Conservation (phyloP, 2,113 vertebrate species). For the Alces alces region DNA sequence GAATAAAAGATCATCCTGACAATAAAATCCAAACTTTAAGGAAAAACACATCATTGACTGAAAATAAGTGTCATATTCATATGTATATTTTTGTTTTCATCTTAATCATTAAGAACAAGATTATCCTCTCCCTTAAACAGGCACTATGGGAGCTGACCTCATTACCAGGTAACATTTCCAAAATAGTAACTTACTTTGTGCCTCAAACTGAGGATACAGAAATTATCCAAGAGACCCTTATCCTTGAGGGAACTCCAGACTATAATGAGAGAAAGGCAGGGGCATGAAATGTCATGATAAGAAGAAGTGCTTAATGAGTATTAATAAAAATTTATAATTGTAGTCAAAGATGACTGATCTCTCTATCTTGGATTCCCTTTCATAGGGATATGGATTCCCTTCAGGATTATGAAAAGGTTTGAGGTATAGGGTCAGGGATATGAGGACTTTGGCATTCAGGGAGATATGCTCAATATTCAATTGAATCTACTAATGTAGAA, state of each 20-base stretch:
- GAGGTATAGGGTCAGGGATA: not conserved
- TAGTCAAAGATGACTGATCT: not conserved
- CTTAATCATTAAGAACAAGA: not conserved
- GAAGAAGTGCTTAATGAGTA: not conserved
- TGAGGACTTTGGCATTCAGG: not conserved
- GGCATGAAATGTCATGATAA: not conserved
- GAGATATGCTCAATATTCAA: not conserved
- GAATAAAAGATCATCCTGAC: not conserved
- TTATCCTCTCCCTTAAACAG: not conserved
- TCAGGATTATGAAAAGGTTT: not conserved
- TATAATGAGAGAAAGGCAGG: not conserved
- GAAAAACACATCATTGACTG: not conserved
- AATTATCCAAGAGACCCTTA: not conserved
- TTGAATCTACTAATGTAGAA: not conserved
- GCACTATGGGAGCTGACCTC: not conserved
- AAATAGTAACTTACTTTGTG: not conserved
- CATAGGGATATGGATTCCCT: not conserved
- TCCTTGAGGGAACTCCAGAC: not conserved
- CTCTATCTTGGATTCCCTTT: not conserved
- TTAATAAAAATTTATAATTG: not conserved
- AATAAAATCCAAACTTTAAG: conserved; percentile 18
- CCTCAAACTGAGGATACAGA: not conserved
- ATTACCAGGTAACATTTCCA: not conserved
- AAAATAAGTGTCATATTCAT: not conserved
- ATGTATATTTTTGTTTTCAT: not conserved